Base-by-base conservation (phyloP, 2,113 vertebrate genomes). In the Oceanodroma tethys region DNA sequence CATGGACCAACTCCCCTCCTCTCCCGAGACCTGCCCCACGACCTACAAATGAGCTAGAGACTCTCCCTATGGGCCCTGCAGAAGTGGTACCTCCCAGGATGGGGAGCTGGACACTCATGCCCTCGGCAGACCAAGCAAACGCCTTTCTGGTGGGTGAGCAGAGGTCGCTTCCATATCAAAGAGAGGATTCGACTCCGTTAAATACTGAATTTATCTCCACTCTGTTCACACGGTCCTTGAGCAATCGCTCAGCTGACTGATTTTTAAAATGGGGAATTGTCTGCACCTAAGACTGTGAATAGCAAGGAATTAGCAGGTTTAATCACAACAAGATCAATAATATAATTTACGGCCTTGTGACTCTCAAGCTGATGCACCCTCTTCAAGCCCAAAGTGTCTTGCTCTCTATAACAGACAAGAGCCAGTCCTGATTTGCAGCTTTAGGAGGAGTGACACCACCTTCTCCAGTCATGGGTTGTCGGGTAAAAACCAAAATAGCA, bases 241-340 rank as follows among this genome's bases (percentile, higher is more conserved):
- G 56, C 50, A 29, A 83, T 7, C 62, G 58, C 89, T 94, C 86
- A 94, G 70, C 84, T 13, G 21, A 63, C 43, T 50, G n/a, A 22
- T 68, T 84, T 81, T 85, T 85, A 53, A 74, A 75, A 96, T 12
- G 38, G 53, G 48, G 74, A 95, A 88, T 50, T 71, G 47, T 90
- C 63, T 81, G 68, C 68, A 87, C 81, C 76, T 34, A 30, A 87
- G 81, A 66, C 59, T 62, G 60, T 68, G 86, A 92, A 94, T 29
- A 74, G 86, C 52, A 71, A 94, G 80, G 71, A 96, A 96, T 59
- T 81, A 90, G 92, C 89, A 89, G 86, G 93, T 92, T 94, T 96
- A 95, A 96, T 89, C 81, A 81, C 78, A 81, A 76, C 63, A 67
- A 74, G 85, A 94, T 90, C 63, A 90, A 73, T 86, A 86, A 88